These are phyloP conservation scores for Micromussa lordhowensis DNA, from an alignment of 92 coral and sea anemone genomes.

Conservation along the genomic window DNA sequence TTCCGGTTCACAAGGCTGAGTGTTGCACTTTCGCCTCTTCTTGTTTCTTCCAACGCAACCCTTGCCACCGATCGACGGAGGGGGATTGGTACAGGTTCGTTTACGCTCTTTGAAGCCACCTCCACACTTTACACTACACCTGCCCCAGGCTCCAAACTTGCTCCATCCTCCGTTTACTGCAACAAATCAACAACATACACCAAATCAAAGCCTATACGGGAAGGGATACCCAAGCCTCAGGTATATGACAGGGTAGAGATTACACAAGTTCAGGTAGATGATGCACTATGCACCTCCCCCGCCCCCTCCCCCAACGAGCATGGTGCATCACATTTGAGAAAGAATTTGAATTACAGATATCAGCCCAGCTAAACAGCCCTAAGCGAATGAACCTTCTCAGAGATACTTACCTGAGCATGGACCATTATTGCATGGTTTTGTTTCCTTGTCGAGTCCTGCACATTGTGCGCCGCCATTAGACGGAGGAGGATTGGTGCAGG, in stretches of 20 bases:
- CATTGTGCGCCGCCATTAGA: too few species aligned
- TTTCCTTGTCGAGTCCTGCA: slow-evolving; percentile 2
- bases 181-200: neutral
- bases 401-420: neutral
- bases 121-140: slow-evolving; percentile 3
- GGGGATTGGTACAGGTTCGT: too few species aligned
- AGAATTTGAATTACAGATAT: too few species aligned
- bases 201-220: slow-evolving; percentile 29
- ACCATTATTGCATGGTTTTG: neutral
- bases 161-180: neutral
- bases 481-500: slow-evolving; percentile 43
- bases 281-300: too few species aligned
- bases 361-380: too few species aligned
- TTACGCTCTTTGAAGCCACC: neutral
- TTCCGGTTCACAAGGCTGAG: neutral
- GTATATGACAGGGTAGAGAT: too few species aligned
- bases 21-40: neutral
- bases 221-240: too few species aligned
- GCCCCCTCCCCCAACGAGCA: too few species aligned
- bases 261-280: too few species aligned
- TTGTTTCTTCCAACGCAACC: neutral
- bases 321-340: too few species aligned
- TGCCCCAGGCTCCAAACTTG: slow-evolving; percentile 18
- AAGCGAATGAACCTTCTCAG: too few species aligned
- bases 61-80: slow-evolving; percentile 7